A percentile compares a stretch with the other conserved stretches of the same genome.
Evolutionary conservation across 2,797 vertebrate species (phyloP).

Genomic region (Pteronotus mesoamericanus): DNA sequence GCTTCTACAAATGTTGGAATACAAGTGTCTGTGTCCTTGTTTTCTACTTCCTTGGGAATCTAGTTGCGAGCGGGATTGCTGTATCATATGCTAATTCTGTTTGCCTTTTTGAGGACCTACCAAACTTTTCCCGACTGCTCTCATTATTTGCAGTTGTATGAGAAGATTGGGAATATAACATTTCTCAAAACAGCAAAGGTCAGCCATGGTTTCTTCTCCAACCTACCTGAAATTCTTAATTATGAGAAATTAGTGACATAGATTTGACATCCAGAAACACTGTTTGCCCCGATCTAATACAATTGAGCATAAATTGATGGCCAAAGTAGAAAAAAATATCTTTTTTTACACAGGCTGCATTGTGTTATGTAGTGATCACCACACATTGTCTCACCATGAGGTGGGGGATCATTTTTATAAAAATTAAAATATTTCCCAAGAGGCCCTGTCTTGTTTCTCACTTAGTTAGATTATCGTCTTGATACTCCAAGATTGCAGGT

Average conservation of each 20-base stretch:
- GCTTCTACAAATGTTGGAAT: not conserved
- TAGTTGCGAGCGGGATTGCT: not conserved
- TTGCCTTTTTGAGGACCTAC: not conserved
- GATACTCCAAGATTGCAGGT: too few species aligned
- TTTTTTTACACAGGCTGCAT: not conserved
- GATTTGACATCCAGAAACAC: not conserved
- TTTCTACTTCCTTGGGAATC: not conserved
- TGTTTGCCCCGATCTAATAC: not conserved
- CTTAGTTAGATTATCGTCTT: too few species aligned
- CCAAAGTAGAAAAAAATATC: not conserved
- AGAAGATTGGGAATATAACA: not conserved
- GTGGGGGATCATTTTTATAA: not conserved
- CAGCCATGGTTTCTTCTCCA: not conserved
- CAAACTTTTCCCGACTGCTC: not conserved
- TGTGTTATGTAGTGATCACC: not conserved
- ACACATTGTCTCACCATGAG: not conserved
- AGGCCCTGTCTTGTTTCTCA: too few species aligned
- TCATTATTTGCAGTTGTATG: not conserved
- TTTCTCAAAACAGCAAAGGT: not conserved
- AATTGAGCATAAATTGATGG: not conserved
- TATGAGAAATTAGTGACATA: constrained; percentile 19
- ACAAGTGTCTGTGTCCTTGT: not conserved
- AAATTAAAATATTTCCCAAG: not conserved
- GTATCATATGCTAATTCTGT: not conserved
- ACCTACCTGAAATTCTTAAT: constrained; percentile 21